phyloP scores from a whole-genome alignment of 2,888 invertebrate species.

The Pristionchus exspectatus region DNA sequence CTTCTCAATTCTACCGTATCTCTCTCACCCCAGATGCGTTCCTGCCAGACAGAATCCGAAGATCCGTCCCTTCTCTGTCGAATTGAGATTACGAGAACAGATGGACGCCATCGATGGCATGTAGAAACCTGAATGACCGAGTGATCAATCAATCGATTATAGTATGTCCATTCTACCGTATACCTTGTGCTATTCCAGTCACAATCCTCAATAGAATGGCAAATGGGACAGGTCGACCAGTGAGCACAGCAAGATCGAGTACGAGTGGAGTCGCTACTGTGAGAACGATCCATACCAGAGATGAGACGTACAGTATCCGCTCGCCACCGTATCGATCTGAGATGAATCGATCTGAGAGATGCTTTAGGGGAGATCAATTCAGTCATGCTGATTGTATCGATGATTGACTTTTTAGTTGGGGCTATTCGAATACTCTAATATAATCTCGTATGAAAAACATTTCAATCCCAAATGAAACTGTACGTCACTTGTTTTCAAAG shows the following conservation, averaged over 20 bases:
- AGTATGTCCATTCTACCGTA: background rate
- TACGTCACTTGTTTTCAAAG: background rate
- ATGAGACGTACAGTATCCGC: slow-evolving; percentile 83
- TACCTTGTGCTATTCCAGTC: slow-evolving; percentile 85
- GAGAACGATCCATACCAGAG: slow-evolving; percentile 79
- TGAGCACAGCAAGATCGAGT: slow-evolving; percentile 81
- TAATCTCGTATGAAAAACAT: too few relatives aligned
- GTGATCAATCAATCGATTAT: slow-evolving; percentile 21
- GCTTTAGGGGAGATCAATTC: too few relatives aligned
- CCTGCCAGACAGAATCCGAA: slow-evolving; percentile 85
- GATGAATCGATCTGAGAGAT: too few relatives aligned
- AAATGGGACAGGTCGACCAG: slow-evolving; percentile 81
- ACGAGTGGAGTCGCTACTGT: slow-evolving; percentile 59
- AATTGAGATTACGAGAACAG: slow-evolving; percentile 84
- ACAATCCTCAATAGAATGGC: slow-evolving; percentile 84
- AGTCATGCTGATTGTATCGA: too few relatives aligned
- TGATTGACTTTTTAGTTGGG: background rate
- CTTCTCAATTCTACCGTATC: background rate
- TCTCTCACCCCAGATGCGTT: slow-evolving; percentile 79
- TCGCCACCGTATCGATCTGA: slow-evolving; percentile 83
- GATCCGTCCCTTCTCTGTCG: slow-evolving; percentile 85
- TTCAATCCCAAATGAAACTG: too few relatives aligned
- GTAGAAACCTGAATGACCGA: slow-evolving; percentile 82
- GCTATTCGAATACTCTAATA: too few relatives aligned
- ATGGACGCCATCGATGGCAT: slow-evolving; percentile 86